Base-by-base conservation (phyloP, 2,113 vertebrate species). In the Amphiprion ocellaris region DNA sequence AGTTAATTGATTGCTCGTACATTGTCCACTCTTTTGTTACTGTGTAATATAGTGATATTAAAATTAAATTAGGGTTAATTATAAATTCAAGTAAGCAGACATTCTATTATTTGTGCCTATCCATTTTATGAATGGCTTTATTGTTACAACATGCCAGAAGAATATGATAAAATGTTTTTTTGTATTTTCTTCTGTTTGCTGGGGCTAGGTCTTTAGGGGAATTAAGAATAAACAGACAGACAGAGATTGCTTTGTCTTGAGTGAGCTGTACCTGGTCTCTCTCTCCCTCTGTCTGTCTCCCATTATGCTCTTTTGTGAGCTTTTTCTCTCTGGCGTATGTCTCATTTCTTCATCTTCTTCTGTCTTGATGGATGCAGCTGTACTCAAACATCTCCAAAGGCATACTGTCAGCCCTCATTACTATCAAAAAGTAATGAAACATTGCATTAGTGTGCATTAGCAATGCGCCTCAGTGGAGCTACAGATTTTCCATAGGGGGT, bases 361-460 rank as follows among this genome's bases (percentile, higher is more conserved):
- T 30, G 26, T 77, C 68, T 61, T 77, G 76, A 87, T 85, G 81
- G 85, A 88, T 84, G 60, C 84, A 60, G 79, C 75, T 83, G 60
- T 71, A 55, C 81, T 89, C 50, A 75, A 86, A 89, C 84, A 85
- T 91, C 87, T 87, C 78, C 69, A 74, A 79, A 92, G 88, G 89
- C 26, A 19, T 64, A 52, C 73, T 59, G 89, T 87, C 93, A 87
- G 63, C 33, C 24, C 55, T 79, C 66, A 91, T 94, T 71, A 88
- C 47, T 63, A 71, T 92, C 90, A 94, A 76, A 82, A 83, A 75
- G 68, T 62, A 86, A 93, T 81, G 75, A 88, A 90, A 88, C n/a
- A 58, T 64, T 69, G 53, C 76, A 86, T 75, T 74, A 81, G 77
- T 79, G 55, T 75, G 63, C 33, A 87, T 89, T 79, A 88, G 50